phyloP scores from a whole-genome alignment of 2,888 invertebrate genomes.

The Lasioglossum figueresi region DNA sequence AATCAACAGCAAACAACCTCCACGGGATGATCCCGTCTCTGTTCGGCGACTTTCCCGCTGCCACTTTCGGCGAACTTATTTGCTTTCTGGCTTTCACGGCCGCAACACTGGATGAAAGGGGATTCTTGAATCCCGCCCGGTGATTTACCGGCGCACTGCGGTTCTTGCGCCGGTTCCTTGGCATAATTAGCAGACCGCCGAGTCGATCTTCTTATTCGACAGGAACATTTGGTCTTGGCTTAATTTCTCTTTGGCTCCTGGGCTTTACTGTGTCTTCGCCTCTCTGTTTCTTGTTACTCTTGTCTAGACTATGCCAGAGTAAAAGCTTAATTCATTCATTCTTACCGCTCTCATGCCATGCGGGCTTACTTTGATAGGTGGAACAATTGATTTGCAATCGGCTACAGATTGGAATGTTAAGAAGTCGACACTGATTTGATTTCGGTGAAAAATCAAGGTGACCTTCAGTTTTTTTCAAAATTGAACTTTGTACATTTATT shows the following conservation, averaged over 20 bases:
- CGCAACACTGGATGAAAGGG: conserved; percentile 19
- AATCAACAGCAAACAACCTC: conserved; percentile 67
- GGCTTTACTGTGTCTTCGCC: neutral
- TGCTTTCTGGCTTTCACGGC: conserved; percentile 12
- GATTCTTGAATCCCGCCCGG: conserved; percentile 4
- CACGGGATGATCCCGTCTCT: conserved; percentile 32
- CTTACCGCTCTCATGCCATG: neutral
- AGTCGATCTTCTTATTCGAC: neutral
- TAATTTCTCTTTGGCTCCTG: neutral
- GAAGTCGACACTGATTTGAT: no score
- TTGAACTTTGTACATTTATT: no score
- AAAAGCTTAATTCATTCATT: neutral
- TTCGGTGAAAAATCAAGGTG: no score
- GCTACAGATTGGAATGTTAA: no score
- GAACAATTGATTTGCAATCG: no score
- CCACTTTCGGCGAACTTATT: conserved; percentile 23
- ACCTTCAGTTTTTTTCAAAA: no score
- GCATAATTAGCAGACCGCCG: conserved; percentile 28
- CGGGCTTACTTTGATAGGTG: neutral
- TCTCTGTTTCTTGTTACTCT: neutral
- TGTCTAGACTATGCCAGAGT: neutral
- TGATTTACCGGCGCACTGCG: conserved; percentile 14
- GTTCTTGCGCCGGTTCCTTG: neutral
- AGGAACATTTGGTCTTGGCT: neutral
- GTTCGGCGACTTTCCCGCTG: conserved; percentile 35